Percentiles rank a stretch among this genome's conserved stretches.
These are phyloP conservation scores for Oenanthe melanoleuca DNA, from an alignment of 2,113 vertebrate genomes.

Conservation along the genomic window DNA sequence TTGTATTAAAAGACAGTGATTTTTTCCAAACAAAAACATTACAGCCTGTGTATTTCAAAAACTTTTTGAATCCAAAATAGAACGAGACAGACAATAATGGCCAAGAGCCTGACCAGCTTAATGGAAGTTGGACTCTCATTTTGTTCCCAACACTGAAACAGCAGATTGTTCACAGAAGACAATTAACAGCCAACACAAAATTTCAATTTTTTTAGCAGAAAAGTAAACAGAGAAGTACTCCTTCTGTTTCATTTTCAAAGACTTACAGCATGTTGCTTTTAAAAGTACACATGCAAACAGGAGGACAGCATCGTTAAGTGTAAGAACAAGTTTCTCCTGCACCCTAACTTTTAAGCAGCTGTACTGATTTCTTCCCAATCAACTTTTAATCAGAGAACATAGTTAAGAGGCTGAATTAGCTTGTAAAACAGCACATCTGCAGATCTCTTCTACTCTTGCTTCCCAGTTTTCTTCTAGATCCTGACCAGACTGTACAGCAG, in stretches of 20 bases:
- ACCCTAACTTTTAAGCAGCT: neutral
- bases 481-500: neutral
- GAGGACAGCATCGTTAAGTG: neutral
- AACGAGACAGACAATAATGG: constrained; percentile 42
- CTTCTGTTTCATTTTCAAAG: neutral
- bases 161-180: neutral
- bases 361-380: neutral
- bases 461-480: neutral
- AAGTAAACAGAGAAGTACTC: constrained; percentile 22
- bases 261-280: neutral
- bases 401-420: neutral
- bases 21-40: neutral
- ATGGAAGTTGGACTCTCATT: neutral
- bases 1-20: neutral
- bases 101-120: constrained; percentile 35
- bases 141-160: neutral
- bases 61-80: constrained; percentile 15
- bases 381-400: neutral
- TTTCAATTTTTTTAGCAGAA: neutral
- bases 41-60: neutral
- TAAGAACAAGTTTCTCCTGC: neutral
- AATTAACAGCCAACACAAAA: neutral
- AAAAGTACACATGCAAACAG: neutral
- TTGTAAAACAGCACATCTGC: neutral
- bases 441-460: neutral